phyloP scores from a whole-genome alignment of 92 coral and sea anemone species.

The Paramuricea clavata region DNA sequence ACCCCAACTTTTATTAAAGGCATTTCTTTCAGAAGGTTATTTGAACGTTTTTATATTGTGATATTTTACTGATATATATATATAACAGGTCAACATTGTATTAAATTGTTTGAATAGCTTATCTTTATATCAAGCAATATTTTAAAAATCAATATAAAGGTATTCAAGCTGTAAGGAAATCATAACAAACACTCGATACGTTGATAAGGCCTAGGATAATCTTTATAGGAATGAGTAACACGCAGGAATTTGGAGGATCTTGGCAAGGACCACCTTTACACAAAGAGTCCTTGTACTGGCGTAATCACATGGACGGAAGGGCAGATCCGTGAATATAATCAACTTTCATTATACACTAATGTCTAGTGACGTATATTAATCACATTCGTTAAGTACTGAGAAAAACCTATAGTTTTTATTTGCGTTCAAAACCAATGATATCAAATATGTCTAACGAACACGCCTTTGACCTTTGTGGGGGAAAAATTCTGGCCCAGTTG shows the following conservation, averaged over 20 bases:
- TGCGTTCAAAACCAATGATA: neutral
- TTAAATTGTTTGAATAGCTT: neutral
- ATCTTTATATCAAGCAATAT: constrained; percentile 11
- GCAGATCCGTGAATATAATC: neutral
- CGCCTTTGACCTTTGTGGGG: neutral
- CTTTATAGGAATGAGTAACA: neutral
- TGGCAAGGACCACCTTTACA: neutral
- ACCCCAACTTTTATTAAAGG: neutral
- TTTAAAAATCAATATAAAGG: constrained; percentile 11
- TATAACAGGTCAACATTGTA: neutral
- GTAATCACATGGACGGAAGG: neutral
- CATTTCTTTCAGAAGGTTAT: neutral
- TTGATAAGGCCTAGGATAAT: constrained; percentile 11
- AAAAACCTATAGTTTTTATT: neutral
- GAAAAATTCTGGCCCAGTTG: too few species aligned
- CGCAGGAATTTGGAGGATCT: neutral
- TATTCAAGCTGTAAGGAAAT: neutral
- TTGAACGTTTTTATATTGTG: too few species aligned
- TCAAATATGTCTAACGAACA: too few species aligned
- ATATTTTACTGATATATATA: too few species aligned
- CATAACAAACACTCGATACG: constrained; percentile 22
- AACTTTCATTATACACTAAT: constrained; percentile 17
- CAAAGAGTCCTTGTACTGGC: constrained; percentile 31
- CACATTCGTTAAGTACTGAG: neutral
- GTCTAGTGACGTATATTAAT: neutral